Evolutionary conservation across 2,113 vertebrate genomes (phyloP).

Genomic region (Aptenodytes forsteri): DNA sequence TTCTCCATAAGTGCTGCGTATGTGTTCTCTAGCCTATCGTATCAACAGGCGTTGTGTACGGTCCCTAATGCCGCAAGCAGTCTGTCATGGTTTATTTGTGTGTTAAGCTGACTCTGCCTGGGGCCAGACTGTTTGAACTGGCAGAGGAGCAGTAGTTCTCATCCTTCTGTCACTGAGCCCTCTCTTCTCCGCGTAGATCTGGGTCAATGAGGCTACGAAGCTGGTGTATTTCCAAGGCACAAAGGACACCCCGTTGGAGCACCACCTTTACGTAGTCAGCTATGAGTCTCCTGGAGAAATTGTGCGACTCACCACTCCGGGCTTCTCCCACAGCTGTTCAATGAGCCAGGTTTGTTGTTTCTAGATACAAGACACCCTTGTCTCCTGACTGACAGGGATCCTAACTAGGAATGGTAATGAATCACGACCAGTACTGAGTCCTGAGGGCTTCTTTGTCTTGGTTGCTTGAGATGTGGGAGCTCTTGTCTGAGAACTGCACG

Average conservation of each 20-base stretch:
- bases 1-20: rapidly evolving
- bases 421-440: neutral
- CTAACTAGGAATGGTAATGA: neutral
- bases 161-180: neutral
- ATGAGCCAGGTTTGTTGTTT: slow-evolving; percentile 87
- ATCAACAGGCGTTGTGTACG: neutral
- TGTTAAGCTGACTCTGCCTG: neutral
- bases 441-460: neutral
- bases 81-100: neutral
- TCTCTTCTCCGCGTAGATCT: slow-evolving; percentile 80
- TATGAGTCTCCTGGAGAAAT: slow-evolving; percentile 87
- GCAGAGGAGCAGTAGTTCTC: neutral
- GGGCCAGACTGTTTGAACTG: neutral
- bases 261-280: slow-evolving; percentile 94
- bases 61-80: neutral
- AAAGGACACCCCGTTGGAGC: slow-evolving; percentile 92
- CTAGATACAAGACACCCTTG: neutral
- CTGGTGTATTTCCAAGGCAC: slow-evolving; percentile 96
- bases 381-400: neutral
- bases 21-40: neutral
- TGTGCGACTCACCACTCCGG: slow-evolving; percentile 87
- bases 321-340: slow-evolving; percentile 96
- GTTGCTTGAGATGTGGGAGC: neutral
- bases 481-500: neutral
- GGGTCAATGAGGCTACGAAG: slow-evolving; percentile 92